Conservation (phyloP, 1,140 invertebrate genomes). For the Magallana ariakensis region DNA sequence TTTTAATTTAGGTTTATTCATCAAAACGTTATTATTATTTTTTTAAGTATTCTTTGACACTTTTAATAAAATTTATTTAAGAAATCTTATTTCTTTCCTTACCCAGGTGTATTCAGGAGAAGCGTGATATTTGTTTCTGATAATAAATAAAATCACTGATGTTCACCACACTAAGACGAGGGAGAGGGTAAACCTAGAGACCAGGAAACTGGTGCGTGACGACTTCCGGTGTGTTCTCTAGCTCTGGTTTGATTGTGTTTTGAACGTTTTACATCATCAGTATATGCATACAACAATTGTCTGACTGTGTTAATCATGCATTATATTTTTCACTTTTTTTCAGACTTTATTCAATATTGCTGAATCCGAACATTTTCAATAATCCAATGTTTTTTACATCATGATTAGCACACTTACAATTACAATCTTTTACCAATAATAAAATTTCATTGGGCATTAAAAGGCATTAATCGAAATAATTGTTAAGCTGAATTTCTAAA, state of each 20-base stretch:
- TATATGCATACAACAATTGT: too few species aligned
- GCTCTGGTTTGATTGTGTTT: conserved; percentile 20
- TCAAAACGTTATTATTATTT: neutral
- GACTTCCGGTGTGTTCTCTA: neutral
- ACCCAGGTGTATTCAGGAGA: conserved; percentile 20
- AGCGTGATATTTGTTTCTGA: conserved; percentile 34
- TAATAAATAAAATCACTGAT: conserved; percentile 24
- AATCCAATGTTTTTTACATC: too few species aligned
- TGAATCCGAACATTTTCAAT: too few species aligned
- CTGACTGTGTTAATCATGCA: too few species aligned
- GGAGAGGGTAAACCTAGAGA: neutral
- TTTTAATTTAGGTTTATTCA: neutral
- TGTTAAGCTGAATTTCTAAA: too few species aligned
- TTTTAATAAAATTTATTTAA: neutral
- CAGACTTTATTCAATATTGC: too few species aligned
- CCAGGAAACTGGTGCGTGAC: neutral
- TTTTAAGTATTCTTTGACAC: neutral
- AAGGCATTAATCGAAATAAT: too few species aligned
- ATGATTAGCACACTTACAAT: too few species aligned
- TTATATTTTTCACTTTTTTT: too few species aligned
- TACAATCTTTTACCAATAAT: too few species aligned
- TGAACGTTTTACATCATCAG: neutral
- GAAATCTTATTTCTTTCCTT: conserved; percentile 31
- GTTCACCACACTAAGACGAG: neutral
- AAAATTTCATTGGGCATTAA: too few species aligned